Base-by-base conservation (phyloP, 1,140 invertebrate genomes). In the Drosophila virilis region DNA sequence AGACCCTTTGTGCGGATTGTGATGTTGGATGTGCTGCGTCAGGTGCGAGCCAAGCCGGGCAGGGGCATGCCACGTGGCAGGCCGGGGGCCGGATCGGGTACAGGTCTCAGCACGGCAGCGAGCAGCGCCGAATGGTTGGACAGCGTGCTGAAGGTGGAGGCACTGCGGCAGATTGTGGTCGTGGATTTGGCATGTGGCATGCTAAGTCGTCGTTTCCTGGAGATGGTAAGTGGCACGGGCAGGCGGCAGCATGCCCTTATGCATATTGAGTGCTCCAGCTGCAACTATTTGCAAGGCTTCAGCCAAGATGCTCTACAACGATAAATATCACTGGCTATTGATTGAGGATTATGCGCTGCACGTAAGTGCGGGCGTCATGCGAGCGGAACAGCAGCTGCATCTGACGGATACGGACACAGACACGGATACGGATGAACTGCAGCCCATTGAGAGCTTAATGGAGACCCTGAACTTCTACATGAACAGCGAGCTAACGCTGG, bases 321-420 rank as follows among this genome's bases (percentile, higher is more conserved):
- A 91, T 72, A 81, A 90, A 79, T 91, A 90, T 91, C 91, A 92
- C 77, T 92, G 91, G 91, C 76, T 92, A 81, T 82, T 92, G 91
- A 90, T 92, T 77, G 91, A 92, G 89, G 91, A 92, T 85, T 91
- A 90, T 75, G 70, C 70, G 54, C 71, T 82, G 80, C 78, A 91
- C 66, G 74, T 59, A 57, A 74, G 59, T 38, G 64, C 51, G 40
- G 78, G 67, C 40, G 22, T 67, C 50, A 46, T 12, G 15, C 17
- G 43, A 5, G 43, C 37, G n/a, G 58, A 72, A 55, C 51, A 35
- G 33, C 48, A 62, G 60, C 58, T 50, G 54, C 70, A 69, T 32
- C 64, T 59, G 69, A 52, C 17, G 61, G 67, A 28, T 28, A 32
- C 9, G 50, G 35, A 51, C 48, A 17, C 55, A 1, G 52, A 22